Evolutionary conservation across 2,888 invertebrate genomes (phyloP).

Genomic region (Cremastinae sp.): DNA sequence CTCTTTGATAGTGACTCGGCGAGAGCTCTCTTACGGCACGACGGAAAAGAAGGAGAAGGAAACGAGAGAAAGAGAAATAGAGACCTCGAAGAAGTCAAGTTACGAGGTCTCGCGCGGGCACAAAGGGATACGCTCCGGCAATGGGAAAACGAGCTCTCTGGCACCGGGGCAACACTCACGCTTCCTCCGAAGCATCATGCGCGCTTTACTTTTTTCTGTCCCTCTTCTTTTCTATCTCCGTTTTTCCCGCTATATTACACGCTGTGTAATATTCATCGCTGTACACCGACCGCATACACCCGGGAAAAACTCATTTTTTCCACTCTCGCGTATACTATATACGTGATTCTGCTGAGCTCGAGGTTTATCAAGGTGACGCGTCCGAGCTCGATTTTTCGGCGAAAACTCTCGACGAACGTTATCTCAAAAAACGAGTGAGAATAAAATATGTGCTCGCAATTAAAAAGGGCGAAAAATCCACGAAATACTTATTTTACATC

Average conservation of each 20-base stretch:
- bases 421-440: no score
- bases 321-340: constrained; percentile 2
- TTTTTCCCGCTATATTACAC: constrained; percentile 46
- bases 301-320: constrained; percentile 8
- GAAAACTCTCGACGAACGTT: no score
- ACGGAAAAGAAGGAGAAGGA: neutral
- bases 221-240: constrained; percentile 41
- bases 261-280: constrained; percentile 66
- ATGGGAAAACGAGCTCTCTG: constrained; percentile 57
- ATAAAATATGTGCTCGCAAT: no score
- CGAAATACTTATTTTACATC: no score
- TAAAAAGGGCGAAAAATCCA: no score
- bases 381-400: neutral
- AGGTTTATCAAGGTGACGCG: neutral
- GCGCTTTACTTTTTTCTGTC: constrained; percentile 43
- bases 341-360: no score
- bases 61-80: constrained; percentile 52
- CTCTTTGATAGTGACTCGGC: constrained; percentile 61
- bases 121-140: constrained; percentile 52
- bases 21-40: constrained; percentile 41
- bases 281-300: neutral
- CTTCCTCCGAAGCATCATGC: constrained; percentile 53
- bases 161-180: constrained; percentile 16
- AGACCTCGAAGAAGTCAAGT: constrained; percentile 59
- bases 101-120: constrained; percentile 59